Percentiles rank a stretch among this genome's conserved stretches.
phyloP scores from a whole-genome alignment of 2,113 vertebrate species.

The Strix uralensis region DNA sequence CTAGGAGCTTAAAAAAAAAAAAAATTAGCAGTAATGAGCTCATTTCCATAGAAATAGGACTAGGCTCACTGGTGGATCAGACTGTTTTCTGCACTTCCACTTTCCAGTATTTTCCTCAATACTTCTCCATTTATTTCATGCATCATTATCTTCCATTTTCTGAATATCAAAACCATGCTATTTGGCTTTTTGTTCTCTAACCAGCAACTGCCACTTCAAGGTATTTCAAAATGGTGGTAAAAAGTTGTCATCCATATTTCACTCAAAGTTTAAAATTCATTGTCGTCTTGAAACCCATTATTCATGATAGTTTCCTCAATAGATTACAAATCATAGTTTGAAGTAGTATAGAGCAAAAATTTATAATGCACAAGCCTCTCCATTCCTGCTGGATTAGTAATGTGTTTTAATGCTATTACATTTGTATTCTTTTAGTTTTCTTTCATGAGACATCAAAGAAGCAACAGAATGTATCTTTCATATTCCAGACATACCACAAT shows the following conservation, averaged over 20 bases:
- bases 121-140: constrained; percentile 35
- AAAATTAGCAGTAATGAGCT: constrained; percentile 62
- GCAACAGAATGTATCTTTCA: constrained; percentile 18
- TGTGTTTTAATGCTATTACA: neutral
- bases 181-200: constrained; percentile 7
- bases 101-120: constrained; percentile 13
- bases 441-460: constrained; percentile 49
- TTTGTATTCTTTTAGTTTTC: constrained; percentile 34
- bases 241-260: neutral
- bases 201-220: neutral
- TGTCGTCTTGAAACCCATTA: neutral
- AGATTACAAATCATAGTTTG: neutral
- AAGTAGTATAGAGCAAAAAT: neutral
- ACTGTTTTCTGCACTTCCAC: constrained; percentile 40
- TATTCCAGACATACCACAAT: neutral
- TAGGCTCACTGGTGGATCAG: constrained; percentile 38
- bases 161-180: neutral
- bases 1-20: constrained; percentile 48
- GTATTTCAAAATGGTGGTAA: neutral
- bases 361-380: neutral
- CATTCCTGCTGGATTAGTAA: neutral
- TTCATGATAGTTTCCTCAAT: neutral
- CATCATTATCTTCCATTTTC: constrained; percentile 41
- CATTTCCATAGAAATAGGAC: constrained; percentile 70
- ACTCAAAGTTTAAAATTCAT: neutral